Conservation (phyloP, 2,113 vertebrate species). For the Ptyas mucosa region DNA sequence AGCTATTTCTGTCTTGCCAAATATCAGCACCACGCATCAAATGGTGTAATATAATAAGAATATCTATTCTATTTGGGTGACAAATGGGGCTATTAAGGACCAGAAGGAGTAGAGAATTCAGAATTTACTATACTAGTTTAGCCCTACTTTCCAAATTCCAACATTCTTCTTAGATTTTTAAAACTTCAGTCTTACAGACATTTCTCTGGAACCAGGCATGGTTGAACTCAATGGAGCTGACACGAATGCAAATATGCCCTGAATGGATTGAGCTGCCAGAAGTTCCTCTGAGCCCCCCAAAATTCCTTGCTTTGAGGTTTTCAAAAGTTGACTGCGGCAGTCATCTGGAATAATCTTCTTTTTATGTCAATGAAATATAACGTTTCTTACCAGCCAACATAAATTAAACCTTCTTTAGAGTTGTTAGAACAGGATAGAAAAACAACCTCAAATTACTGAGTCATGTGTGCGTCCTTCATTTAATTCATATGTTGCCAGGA, state of each 20-base stretch:
- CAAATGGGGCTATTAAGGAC: slow-evolving; percentile 27
- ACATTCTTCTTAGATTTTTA: slow-evolving; percentile 20
- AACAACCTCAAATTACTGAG: slow-evolving; percentile 67
- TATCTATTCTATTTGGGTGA: not conserved
- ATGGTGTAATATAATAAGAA: not conserved
- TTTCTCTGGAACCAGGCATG: not conserved
- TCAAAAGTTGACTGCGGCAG: slow-evolving; percentile 49
- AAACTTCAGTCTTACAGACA: not conserved
- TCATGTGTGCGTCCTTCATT: slow-evolving; percentile 68
- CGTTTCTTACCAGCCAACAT: slow-evolving; percentile 62
- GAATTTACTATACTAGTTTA: slow-evolving; percentile 9
- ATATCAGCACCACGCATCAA: not conserved
- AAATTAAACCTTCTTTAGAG: slow-evolving; percentile 70
- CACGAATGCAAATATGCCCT: not conserved
- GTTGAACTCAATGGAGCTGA: not conserved
- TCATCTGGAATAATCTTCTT: slow-evolving; percentile 66
- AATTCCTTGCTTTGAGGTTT: slow-evolving; percentile 48
- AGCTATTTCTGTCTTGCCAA: not conserved
- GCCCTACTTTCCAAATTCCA: slow-evolving; percentile 2
- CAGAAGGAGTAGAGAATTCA: not conserved
- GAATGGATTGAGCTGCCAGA: slow-evolving; percentile 37
- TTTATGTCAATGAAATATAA: slow-evolving; percentile 56
- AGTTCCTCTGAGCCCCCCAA: slow-evolving; percentile 26
- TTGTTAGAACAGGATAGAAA: slow-evolving; percentile 69
- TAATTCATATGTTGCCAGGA: slow-evolving; percentile 71